These are phyloP conservation scores for Alentia gelatinosa DNA, from an alignment of 2,888 invertebrate species.

Conservation along the genomic window DNA sequence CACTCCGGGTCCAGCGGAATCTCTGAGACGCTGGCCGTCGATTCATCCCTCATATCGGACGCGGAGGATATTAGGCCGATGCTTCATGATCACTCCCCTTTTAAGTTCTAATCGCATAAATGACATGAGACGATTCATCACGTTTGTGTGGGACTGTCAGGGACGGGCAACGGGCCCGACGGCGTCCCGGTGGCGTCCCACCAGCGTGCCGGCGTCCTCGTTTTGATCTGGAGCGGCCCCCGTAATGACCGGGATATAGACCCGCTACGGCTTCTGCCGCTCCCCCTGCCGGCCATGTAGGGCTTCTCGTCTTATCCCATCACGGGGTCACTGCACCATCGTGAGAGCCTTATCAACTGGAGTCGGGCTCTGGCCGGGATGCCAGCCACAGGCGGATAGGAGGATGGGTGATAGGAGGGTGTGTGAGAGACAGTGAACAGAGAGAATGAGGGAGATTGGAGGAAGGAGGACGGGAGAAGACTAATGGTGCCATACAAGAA, in stretches of 20 bases:
- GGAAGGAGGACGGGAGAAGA: neutral
- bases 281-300: neutral
- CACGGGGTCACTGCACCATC: neutral
- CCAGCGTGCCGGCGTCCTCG: neutral
- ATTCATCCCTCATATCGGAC: neutral
- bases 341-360: neutral
- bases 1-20: no score
- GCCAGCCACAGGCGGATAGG: no score
- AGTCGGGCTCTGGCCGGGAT: no score
- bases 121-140: neutral
- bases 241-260: neutral
- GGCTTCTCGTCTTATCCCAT: neutral
- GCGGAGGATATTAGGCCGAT: neutral
- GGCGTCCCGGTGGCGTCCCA: neutral
- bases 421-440: neutral
- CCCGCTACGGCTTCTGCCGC: neutral
- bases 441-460: neutral
- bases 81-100: neutral
- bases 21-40: no score
- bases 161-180: neutral
- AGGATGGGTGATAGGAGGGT: neutral
- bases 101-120: neutral
- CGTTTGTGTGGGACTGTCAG: neutral
- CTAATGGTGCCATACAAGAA: neutral
- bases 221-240: neutral